Base-by-base conservation (phyloP, 2,797 vertebrate genomes). In the Rhynchonycteris naso region DNA sequence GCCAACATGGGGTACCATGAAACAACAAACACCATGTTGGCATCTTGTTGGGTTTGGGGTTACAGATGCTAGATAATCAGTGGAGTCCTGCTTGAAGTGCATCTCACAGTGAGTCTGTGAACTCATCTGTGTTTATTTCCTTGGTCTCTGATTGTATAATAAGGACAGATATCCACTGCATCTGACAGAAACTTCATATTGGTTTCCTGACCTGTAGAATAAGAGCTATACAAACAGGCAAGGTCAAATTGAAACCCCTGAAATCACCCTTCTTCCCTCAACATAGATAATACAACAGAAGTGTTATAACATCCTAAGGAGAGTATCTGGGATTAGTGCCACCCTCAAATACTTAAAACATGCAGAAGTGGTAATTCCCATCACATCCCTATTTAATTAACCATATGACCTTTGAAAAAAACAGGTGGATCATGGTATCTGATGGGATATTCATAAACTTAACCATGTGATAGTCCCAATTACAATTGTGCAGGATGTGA, bases 351-450 rank as follows among this genome's bases (percentile, higher is more conserved):
- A 88, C 66, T 90, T 79, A 75, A 82, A 92, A 61, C 38, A 75
- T 69, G 88, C 54, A 71, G 65, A 88, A 58, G 54, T 92, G 54
- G 54, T 71, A 11, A 28, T 63, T 95, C 76, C 91, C 47, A 93
- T 80, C 65, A 63, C 56, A 92, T 83, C 71, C 24, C 52, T 47
- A 71, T 59, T 88, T 84, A 87, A 88, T 87, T 94, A 84, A 33
- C 89, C 68, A 94, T 65, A 94, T 88, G 85, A 78, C 76, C 66
- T 24, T 83, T 90, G 71, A 22, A 95, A 84, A 89, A 92, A 66
- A 43, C 54, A 94, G 72, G 90, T 50, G 54, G 86, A 75, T 88
- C 35, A 72, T 92, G 72, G 56, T 61, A 76, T 72, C 47, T 92
- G 72, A 88, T 76, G 66, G 35, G 33, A 72, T 84, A 69, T n/a